Conservation (phyloP, 1,140 invertebrate species). For the Galleria mellonella region DNA sequence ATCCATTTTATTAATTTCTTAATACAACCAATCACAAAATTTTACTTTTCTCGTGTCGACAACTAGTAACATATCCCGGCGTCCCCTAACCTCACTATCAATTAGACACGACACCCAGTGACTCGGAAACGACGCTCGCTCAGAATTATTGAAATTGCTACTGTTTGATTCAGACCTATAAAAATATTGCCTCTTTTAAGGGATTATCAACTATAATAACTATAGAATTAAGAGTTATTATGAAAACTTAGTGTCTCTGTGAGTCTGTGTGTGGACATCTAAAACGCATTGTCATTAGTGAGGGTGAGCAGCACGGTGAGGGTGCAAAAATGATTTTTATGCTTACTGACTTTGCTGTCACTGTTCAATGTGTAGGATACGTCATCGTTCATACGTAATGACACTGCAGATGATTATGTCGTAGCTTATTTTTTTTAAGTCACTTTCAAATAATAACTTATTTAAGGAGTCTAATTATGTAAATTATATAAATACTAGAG, state of each 20-base stretch:
- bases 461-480: too few species aligned
- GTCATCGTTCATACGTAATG: conserved; percentile 9
- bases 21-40: too few species aligned
- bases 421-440: conserved; percentile 5
- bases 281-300: conserved; percentile 12
- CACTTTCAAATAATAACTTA: too few species aligned
- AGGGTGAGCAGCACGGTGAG: neutral
- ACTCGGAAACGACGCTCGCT: conserved; percentile 12
- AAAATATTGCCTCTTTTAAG: too few species aligned
- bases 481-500: too few species aligned
- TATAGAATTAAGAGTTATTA: neutral
- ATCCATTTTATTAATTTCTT: too few species aligned
- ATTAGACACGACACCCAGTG: conserved; percentile 16
- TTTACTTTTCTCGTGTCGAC: neutral
- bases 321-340: conserved; percentile 28
- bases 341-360: conserved; percentile 15
- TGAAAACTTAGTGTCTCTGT: too few species aligned
- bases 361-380: conserved; percentile 9
- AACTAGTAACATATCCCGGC: neutral
- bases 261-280: too few species aligned
- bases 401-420: neutral
- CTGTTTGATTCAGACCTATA: neutral
- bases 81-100: conserved; percentile 9
- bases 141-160: conserved; percentile 7
- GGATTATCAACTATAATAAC: too few species aligned